Base-by-base conservation (phyloP, 2,113 vertebrate genomes). In the Trichomycterus rosablanca region DNA sequence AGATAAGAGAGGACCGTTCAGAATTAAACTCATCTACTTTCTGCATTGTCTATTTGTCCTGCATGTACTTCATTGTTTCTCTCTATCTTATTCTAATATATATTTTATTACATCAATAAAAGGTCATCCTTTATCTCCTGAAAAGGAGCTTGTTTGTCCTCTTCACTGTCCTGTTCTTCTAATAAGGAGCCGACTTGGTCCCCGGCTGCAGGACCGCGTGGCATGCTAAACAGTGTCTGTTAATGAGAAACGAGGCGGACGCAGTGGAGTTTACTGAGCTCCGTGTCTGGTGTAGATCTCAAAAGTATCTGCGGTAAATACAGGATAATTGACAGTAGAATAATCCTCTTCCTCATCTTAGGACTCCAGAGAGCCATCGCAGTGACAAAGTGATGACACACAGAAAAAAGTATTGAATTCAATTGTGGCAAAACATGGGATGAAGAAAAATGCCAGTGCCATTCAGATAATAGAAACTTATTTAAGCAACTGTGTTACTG, bases 271-370 rank as follows among this genome's bases (percentile, higher is more conserved):
- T 63, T 45, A 59, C 59, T 56, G 42, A 49, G 54, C 42, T 49
- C 19, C 4, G n/a, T 49, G 34, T 28, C 24, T 18, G 10, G 49
- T 35, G 1, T n/a, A 35, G 46, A 59, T 69, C 63, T 57, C 14
- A 39, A 20, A 20, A 26, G n/a, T 48, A 48, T 53, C 60, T 49
- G 55, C 3, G 26, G 26, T 3, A 30, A n/a, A n/a, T n/a, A n/a
- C 40, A 20, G 59, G 70, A 67, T 70, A 59, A 73, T 54, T 73
- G 60, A 73, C 74, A 68, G 45, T 62, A 34, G 48, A 55, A 30
- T 68, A 63, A 67, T 73, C 59, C 65, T 71, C 74, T 60, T 63
- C 72, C 49, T 66, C 59, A 37, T n/a, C 32, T 39, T 22, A 7
- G 55, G 50, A 58, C 71, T 57, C 62, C 24, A 8, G 52, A 54